Conservation (phyloP, 2,113 vertebrate species). For the Circaetus cinerascens region DNA sequence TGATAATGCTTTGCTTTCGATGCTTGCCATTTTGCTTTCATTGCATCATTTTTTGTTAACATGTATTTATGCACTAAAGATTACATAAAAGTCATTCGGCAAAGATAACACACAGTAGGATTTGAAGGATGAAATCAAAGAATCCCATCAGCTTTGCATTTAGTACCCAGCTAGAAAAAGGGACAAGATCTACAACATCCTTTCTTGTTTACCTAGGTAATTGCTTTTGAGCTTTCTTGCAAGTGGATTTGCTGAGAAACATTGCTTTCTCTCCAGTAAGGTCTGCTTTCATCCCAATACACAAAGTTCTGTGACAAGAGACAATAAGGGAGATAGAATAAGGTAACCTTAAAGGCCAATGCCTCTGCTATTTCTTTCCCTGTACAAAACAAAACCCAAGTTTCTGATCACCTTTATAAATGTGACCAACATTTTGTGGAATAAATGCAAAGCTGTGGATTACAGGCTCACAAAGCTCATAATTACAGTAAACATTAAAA, state of each 20-base stretch:
- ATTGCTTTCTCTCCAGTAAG: not conserved
- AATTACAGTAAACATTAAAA: not conserved
- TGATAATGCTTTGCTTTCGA: not conserved
- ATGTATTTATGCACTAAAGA: conserved; percentile 63
- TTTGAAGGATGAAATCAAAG: conserved; percentile 30
- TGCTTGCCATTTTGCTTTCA: conserved; percentile 37
- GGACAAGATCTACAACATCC: conserved; percentile 25
- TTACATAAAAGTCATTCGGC: conserved; percentile 39
- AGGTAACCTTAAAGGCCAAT: not conserved
- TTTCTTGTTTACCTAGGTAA: conserved; percentile 54
- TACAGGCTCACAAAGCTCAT: not conserved
- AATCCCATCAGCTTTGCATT: conserved; percentile 39
- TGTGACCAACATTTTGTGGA: not conserved
- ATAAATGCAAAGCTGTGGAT: not conserved
- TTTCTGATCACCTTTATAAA: not conserved
- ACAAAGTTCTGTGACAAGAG: not conserved
- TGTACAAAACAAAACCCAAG: not conserved
- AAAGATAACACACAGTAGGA: conserved; percentile 35
- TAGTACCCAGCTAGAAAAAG: not conserved
- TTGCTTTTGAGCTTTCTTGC: conserved; percentile 34
- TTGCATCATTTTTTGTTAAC: conserved; percentile 25
- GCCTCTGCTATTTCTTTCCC: not conserved
- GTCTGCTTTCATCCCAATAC: not conserved
- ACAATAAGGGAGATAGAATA: not conserved
- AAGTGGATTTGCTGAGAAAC: conserved; percentile 22